Evolutionary conservation across 2,888 invertebrate species (phyloP), one percentile per base, ranked within the genome.

Genomic region (Clostera curtula): DNA sequence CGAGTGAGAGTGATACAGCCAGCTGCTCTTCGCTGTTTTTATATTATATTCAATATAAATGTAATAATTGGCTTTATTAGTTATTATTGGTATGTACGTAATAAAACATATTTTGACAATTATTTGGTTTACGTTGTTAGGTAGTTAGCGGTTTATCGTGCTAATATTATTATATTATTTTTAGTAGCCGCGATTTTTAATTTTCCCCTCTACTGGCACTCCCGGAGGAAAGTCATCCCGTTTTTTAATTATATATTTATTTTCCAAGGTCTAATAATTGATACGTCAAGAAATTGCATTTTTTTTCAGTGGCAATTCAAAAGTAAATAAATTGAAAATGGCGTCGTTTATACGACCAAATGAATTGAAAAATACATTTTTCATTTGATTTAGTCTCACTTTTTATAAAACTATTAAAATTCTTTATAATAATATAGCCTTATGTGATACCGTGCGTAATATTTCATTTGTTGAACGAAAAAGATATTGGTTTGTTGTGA

Each of bases 301-400:
- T n/a, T n/a, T n/a, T n/a, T n/a, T n/a, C n/a, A n/a, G n/a, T n/a
- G 19, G 8, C 9, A 16, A 20, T 12, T 12, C 25, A 34, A 41
- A 48, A 46, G 49, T 49, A 51, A 55, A 49, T 45, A 72, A 65
- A 71, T 71, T 71, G 71, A 82, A 82, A 75, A 82, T 82, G 82
- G 82, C 82, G 82, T 80, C 79, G 74, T 64, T 74, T 70, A 63
- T 73, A 72, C 79, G 76, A 75, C 65, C 71, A 66, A 73, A 72
- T 70, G 73, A 68, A 68, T 63, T 58, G 62, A 69, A 61, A 58
- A 62, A 61, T 64, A 56, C 58, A 67, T 66, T 60, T 61, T 61
- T 59, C 55, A 58, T 56, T 51, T 63, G 59, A 58, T 52, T 62
- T 42, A 36, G 48, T 42, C 41, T 39, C 19, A 25, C 33, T 41